Base-by-base conservation (phyloP, 2,113 vertebrate genomes). In the Delphinus delphis region DNA sequence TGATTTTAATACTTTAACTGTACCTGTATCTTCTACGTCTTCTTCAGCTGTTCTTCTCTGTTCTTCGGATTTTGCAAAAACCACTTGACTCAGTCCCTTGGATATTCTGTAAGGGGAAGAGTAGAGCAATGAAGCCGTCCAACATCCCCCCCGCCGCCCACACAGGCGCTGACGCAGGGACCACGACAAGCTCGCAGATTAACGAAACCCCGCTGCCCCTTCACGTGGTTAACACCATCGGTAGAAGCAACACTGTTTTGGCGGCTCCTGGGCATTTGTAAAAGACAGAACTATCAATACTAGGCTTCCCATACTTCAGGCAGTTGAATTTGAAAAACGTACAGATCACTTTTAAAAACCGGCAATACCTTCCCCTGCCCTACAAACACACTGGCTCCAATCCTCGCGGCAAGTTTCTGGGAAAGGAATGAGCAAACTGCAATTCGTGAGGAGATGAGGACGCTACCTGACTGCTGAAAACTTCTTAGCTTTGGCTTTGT, bases 391-490 rank as follows among this genome's bases (percentile, higher is more conserved):
- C 8, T 1, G 23, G 23, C 62, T 38, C 41, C 8, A n/a, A 23
- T 20, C 21, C 36, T 70, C 41, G 8, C 0, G 4, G 65, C 38
- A 90, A 70, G 41, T n/a, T 63, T 80, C 26, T 13, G 21, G 38
- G 28, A 82, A 96, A 88, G 8, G 12, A 68, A 92, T 0, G 20
- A 38, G 41, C 44, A n/a, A 67, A 71, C 8, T 25, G 8, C 10
- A 60, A n/a, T 53, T 55, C 1, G 2, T 55, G 26, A 94, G 47
- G 95, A 55, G 77, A 73, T 15, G 7, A 74, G n/a, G 47, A 58
- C 76, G 97, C 97, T 98, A 99, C 99, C 99, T 99, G 98, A 99
- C 99, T 73, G 99, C 99, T 20, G 99, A 99, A 95, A 99, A 99
- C 96, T 99, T 99, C 97, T 99, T 99, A 96, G 99, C 99, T 98